These are phyloP conservation scores for Luperina testacea DNA, from an alignment of 2,888 invertebrate genomes.

Conservation along the genomic window DNA sequence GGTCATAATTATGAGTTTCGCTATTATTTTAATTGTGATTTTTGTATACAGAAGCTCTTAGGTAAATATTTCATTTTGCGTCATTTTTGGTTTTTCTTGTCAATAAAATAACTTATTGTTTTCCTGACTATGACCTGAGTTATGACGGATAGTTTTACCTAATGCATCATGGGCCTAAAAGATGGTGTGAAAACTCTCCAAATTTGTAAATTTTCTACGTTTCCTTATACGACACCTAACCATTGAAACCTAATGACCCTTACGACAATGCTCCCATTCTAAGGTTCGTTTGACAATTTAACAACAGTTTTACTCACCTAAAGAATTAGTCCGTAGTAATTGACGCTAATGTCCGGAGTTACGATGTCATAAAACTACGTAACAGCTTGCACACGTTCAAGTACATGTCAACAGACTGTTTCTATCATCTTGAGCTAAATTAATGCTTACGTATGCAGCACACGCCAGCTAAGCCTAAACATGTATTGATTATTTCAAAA, in stretches of 20 bases:
- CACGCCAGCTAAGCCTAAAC: slow-evolving; percentile 32
- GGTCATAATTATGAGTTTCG: background rate
- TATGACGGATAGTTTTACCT: background rate
- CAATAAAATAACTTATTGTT: background rate
- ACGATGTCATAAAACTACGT: slow-evolving; percentile 56
- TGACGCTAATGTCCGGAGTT: slow-evolving; percentile 59
- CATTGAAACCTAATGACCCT: background rate
- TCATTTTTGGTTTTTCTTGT: background rate
- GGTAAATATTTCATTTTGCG: background rate
- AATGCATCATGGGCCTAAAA: background rate
- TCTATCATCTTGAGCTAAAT: slow-evolving; percentile 55
- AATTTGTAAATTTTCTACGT: background rate
- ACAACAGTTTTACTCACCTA: slow-evolving; percentile 20
- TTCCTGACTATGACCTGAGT: background rate
- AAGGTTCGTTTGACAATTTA: slow-evolving; percentile 10
- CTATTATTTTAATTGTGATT: background rate
- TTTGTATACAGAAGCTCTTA: background rate
- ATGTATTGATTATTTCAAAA: slow-evolving; percentile 51
- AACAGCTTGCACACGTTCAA: slow-evolving; percentile 57
- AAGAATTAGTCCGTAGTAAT: slow-evolving; percentile 50
- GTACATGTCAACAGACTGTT: slow-evolving; percentile 54
- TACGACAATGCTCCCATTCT: slow-evolving; percentile 8
- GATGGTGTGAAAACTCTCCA: background rate
- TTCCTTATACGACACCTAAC: background rate
- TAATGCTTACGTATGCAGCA: slow-evolving; percentile 58